phyloP scores from a whole-genome alignment of 2,888 invertebrate genomes.

The Congeria kusceri region DNA sequence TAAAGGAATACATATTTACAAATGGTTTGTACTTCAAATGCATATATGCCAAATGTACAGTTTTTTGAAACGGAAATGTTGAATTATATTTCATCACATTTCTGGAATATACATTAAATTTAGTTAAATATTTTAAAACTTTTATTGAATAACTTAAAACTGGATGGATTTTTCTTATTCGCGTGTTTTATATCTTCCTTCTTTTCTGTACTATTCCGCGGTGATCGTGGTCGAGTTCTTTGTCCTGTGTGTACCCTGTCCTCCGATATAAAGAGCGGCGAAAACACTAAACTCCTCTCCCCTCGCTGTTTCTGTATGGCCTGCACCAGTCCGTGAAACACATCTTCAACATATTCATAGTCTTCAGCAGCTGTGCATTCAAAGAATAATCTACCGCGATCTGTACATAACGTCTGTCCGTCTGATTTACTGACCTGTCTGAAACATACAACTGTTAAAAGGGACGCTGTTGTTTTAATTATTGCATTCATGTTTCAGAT shows the following conservation, averaged over 20 bases:
- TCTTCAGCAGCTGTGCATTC: slow-evolving; percentile 85
- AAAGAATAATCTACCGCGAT: slow-evolving; percentile 83
- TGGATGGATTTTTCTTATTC: slow-evolving; percentile 75
- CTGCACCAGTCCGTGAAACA: slow-evolving; percentile 82
- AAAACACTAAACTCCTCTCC: slow-evolving; percentile 79
- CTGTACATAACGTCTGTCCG: slow-evolving; percentile 79
- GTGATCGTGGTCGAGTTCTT: slow-evolving; percentile 75
- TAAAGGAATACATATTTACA: too few relatives aligned
- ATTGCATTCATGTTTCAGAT: too few relatives aligned
- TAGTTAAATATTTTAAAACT: slow-evolving; percentile 82
- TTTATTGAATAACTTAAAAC: slow-evolving; percentile 79
- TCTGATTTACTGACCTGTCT: slow-evolving; percentile 81
- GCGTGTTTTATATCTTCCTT: slow-evolving; percentile 76
- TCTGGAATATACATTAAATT: slow-evolving; percentile 19
- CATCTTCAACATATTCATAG: slow-evolving; percentile 82
- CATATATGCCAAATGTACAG: too few relatives aligned
- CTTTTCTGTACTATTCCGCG: slow-evolving; percentile 70
- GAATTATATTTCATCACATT: not conserved
- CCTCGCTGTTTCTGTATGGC: slow-evolving; percentile 81
- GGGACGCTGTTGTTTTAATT: too few relatives aligned
- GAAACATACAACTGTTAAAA: slow-evolving; percentile 24
- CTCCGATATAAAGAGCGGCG: slow-evolving; percentile 82
- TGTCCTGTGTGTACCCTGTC: slow-evolving; percentile 69
- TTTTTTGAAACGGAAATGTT: too few relatives aligned
- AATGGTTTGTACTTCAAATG: too few relatives aligned